phyloP scores from a whole-genome alignment of 2,797 vertebrate genomes.

The Bovichtus diacanthus region DNA sequence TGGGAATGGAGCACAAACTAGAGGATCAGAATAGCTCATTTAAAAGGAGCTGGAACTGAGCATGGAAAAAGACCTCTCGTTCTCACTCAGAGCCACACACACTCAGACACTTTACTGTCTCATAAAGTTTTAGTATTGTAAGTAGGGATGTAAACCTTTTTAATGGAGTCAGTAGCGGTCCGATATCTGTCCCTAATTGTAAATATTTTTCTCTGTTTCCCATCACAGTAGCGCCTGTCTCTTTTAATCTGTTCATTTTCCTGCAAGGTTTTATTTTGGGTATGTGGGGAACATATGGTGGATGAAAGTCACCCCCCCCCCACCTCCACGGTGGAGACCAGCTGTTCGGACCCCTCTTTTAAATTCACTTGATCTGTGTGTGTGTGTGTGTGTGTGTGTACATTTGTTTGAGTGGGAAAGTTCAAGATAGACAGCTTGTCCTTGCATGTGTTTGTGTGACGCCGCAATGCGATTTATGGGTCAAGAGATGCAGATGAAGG shows the following conservation, averaged over 20 bases:
- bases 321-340: conserved; percentile 35
- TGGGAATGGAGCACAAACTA: conserved; percentile 53
- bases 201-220: neutral
- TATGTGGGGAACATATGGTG: conserved; percentile 77
- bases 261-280: conserved; percentile 78
- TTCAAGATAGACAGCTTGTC: neutral
- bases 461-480: conserved; percentile 25
- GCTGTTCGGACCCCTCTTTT: conserved; percentile 76
- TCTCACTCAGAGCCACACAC: conserved; percentile 25
- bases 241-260: conserved; percentile 46
- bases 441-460: conserved; percentile 20
- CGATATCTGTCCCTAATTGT: too few relatives aligned
- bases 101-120: neutral
- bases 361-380: conserved; percentile 51
- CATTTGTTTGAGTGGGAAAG: conserved; percentile 2
- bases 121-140: neutral
- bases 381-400: conserved; percentile 12
- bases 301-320: conserved; percentile 70
- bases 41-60: conserved; percentile 75
- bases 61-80: conserved; percentile 75
- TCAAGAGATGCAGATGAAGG: conserved; percentile 56
- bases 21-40: conserved; percentile 83
- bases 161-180: too few relatives aligned
- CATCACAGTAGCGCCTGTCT: conserved; percentile 17
- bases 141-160: too few relatives aligned